Percentiles rank a stretch among this genome's conserved stretches.
phyloP scores from a whole-genome alignment of 2,797 vertebrate genomes.

The Mastacembelus armatus region DNA sequence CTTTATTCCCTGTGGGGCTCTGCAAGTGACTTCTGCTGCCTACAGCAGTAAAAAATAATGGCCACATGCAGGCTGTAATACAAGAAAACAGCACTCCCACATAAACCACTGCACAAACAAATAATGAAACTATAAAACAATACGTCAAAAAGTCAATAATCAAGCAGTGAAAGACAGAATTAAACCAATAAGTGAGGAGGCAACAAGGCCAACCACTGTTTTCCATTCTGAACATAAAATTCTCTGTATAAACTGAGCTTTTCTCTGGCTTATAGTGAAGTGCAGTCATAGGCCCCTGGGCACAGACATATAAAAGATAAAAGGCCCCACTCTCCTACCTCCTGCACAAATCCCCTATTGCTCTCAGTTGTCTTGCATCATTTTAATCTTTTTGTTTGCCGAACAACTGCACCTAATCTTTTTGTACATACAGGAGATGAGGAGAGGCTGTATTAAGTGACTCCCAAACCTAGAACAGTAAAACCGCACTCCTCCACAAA shows the following conservation, averaged over 20 bases:
- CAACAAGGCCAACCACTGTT: not conserved
- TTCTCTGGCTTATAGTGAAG: not conserved
- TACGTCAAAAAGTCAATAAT: not conserved
- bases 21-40: slow-evolving; percentile 18
- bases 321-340: not conserved
- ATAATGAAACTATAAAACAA: not conserved
- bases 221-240: not conserved
- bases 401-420: not conserved
- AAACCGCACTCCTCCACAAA: too few relatives aligned
- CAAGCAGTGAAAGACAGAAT: not conserved
- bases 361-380: not conserved
- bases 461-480: not conserved
- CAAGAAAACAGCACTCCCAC: not conserved
- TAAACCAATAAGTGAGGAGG: not conserved
- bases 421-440: not conserved
- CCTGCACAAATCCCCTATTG: not conserved
- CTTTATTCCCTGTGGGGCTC: slow-evolving; percentile 1
- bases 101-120: slow-evolving; percentile 19
- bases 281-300: not conserved
- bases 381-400: not conserved
- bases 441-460: not conserved
- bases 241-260: slow-evolving; percentile 1
- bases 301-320: not conserved
- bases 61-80: slow-evolving; percentile 12
- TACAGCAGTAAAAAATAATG: slow-evolving; percentile 33